Evolutionary conservation across 2,113 vertebrate species (phyloP).

Genomic region (Zapus hudsonius): DNA sequence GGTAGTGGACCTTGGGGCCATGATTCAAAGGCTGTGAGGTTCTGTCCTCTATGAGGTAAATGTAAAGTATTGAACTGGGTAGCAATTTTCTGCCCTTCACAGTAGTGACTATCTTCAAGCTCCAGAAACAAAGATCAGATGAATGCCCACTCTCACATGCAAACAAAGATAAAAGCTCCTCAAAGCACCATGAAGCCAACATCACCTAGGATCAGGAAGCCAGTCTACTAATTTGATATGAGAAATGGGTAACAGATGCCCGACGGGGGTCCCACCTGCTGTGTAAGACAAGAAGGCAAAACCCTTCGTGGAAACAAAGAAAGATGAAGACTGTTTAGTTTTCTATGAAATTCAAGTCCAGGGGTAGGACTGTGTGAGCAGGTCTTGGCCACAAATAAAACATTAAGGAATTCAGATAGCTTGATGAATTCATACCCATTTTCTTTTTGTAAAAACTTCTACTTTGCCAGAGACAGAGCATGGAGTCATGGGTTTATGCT

Average conservation of each 20-base stretch:
- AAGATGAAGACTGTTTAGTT: neutral
- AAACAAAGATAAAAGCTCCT: accelerated
- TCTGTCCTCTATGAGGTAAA: neutral
- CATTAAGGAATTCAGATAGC: neutral
- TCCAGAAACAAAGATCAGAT: neutral
- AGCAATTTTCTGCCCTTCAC: neutral
- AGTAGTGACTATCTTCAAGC: neutral
- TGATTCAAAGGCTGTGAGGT: constrained; percentile 3
- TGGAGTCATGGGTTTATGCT: neutral
- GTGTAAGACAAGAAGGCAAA: neutral
- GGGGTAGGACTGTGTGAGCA: neutral
- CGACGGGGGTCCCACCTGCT: accelerated
- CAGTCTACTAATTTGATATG: neutral
- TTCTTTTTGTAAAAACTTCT: neutral
- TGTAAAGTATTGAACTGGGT: neutral
- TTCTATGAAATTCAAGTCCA: neutral
- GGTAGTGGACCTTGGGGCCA: neutral
- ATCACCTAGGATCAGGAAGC: neutral
- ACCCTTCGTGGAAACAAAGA: neutral
- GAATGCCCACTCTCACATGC: accelerated
- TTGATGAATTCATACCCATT: neutral
- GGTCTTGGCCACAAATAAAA: neutral
- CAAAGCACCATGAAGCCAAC: neutral
- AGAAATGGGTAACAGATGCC: neutral
- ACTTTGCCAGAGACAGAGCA: neutral